phyloP scores from a whole-genome alignment of 64 coral and sea anemone genomes.

The Orbicella faveolata region DNA sequence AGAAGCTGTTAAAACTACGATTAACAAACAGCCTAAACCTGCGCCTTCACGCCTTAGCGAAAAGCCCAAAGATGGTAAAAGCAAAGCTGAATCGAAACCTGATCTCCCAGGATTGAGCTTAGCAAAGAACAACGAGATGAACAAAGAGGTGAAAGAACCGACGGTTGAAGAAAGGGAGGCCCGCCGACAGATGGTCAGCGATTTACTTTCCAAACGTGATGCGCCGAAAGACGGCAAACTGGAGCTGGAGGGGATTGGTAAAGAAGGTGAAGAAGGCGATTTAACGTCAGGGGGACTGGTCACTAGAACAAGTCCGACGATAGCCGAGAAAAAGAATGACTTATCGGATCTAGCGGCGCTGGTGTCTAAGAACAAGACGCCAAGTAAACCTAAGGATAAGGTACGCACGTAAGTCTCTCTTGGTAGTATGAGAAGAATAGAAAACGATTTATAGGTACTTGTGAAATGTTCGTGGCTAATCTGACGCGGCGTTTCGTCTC shows the following conservation, averaged over 20 bases:
- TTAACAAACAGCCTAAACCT: conserved; percentile 7
- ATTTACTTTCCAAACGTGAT: conserved; percentile 56
- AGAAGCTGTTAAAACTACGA: neutral
- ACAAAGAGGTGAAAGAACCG: conserved; percentile 32
- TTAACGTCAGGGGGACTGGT: conserved; percentile 8
- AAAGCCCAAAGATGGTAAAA: neutral
- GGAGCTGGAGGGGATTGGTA: conserved; percentile 65
- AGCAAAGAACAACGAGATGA: neutral
- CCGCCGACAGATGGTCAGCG: conserved; percentile 57
- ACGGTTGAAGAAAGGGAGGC: conserved; percentile 63
- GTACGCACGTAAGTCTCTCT: neutral
- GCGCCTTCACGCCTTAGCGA: neutral
- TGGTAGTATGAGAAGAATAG: too few relatives aligned
- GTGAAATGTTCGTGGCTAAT: too few relatives aligned
- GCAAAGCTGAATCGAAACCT: conserved; percentile 20
- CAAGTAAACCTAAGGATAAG: conserved; percentile 49
- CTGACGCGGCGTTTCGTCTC: too few relatives aligned
- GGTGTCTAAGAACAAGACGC: conserved; percentile 29
- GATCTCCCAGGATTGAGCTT: conserved; percentile 26
- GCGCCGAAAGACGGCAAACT: conserved; percentile 37
- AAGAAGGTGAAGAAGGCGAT: conserved; percentile 43
- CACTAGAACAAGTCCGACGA: conserved; percentile 1
- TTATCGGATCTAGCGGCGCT: conserved; percentile 58
- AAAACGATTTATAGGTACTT: too few relatives aligned
- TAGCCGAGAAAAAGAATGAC: conserved; percentile 39